Conservation (phyloP, 2,888 invertebrate species). For the Drosophila subquinaria region DNA sequence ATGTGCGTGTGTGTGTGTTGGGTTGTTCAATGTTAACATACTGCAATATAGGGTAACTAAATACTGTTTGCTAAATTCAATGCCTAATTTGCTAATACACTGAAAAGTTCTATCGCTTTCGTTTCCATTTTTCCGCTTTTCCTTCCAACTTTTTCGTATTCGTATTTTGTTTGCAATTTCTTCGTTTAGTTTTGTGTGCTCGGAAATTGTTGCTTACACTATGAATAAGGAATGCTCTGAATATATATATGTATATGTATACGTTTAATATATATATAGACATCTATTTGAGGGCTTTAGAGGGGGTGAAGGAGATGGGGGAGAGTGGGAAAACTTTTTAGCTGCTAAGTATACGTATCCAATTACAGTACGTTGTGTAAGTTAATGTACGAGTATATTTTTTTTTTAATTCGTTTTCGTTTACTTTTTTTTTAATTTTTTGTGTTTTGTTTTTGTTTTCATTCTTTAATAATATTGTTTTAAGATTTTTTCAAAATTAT, state of each 20-base stretch:
- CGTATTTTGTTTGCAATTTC: conserved; percentile 37
- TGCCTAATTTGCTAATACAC: conserved; percentile 75
- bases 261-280: conserved; percentile 61
- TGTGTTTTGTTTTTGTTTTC: conserved; percentile 43
- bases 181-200: conserved; percentile 42
- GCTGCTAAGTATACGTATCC: conserved; percentile 62
- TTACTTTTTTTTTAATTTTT: conserved; percentile 34
- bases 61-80: conserved; percentile 65
- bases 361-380: conserved; percentile 37
- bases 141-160: conserved; percentile 23
- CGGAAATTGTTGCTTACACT: conserved; percentile 30
- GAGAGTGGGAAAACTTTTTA: conserved; percentile 53
- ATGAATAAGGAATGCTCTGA: conserved; percentile 61
- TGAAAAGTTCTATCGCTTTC: conserved; percentile 30
- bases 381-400: conserved; percentile 46
- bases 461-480: conserved; percentile 49
- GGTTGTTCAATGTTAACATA: conserved; percentile 13
- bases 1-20: conserved; percentile 4
- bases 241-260: conserved; percentile 47
- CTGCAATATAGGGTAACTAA: conserved; percentile 45
- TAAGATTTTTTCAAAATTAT: conserved; percentile 82
- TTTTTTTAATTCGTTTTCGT: conserved; percentile 32
- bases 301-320: conserved; percentile 5
- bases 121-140: conserved; percentile 23
- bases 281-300: conserved; percentile 63